Evolutionary conservation across 2,888 invertebrate genomes (phyloP).

Genomic region (Cephus nigrinus): DNA sequence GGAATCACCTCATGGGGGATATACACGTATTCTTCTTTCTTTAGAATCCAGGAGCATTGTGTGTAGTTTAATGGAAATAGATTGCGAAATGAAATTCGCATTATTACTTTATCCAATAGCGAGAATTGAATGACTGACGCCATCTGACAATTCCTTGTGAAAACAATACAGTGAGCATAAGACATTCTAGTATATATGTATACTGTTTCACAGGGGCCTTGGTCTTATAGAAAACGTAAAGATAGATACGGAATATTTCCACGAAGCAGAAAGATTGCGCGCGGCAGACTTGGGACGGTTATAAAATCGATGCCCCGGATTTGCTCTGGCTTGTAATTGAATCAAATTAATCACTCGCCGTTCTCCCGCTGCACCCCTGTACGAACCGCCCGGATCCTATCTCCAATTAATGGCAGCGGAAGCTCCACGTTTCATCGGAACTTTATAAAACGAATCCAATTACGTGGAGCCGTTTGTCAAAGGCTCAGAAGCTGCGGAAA

Average conservation of each 20-base stretch:
- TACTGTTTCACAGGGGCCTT: neutral
- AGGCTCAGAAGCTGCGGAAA: constrained; percentile 35
- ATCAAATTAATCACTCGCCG: constrained; percentile 54
- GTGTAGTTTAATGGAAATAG: neutral
- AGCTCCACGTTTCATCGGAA: constrained; percentile 45
- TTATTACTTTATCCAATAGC: neutral
- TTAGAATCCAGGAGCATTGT: neutral
- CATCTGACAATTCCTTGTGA: neutral
- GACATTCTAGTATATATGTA: neutral
- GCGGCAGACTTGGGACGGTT: constrained; percentile 28
- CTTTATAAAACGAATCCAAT: constrained; percentile 56
- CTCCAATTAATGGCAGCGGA: constrained; percentile 49
- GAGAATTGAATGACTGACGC: neutral
- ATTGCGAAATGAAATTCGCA: neutral
- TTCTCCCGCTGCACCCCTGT: constrained; percentile 37
- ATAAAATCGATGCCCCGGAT: constrained; percentile 53
- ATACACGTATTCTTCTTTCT: neutral
- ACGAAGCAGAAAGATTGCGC: constrained; percentile 1
- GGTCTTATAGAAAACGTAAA: neutral
- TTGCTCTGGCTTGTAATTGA: constrained; percentile 49
- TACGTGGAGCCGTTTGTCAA: constrained; percentile 47
- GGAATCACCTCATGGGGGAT: neutral
- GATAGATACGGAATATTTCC: neutral
- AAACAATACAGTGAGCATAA: neutral
- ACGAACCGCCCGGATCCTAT: constrained; percentile 34